Conservation (phyloP, 2,888 invertebrate species). For the Epinotia brunnichana region DNA sequence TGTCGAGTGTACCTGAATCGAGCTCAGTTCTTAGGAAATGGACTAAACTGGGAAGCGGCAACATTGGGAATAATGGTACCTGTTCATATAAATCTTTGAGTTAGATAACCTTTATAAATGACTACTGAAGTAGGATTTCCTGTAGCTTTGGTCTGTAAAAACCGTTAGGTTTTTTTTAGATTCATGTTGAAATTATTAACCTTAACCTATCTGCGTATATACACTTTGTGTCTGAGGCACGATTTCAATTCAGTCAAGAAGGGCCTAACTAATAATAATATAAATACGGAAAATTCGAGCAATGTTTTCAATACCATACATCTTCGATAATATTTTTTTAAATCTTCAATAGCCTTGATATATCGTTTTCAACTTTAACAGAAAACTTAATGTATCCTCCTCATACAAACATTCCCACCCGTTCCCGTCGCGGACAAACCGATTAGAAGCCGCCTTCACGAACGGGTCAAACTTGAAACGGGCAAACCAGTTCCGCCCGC, state of each 20-base stretch:
- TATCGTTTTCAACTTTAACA: background rate
- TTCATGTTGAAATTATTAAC: too few species aligned
- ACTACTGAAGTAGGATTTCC: slow-evolving; percentile 18
- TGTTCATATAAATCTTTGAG: slow-evolving; percentile 18
- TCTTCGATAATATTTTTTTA: too few species aligned
- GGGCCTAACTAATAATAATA: too few species aligned
- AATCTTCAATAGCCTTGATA: background rate
- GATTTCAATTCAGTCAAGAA: too few species aligned
- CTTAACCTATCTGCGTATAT: too few species aligned
- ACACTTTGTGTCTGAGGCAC: too few species aligned
- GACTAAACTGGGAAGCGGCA: slow-evolving; percentile 24
- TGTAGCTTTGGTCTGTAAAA: background rate
- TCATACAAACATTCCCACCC: slow-evolving; percentile 16
- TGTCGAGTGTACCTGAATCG: slow-evolving; percentile 36
- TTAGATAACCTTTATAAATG: background rate
- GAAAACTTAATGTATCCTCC: background rate
- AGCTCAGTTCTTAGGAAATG: slow-evolving; percentile 36
- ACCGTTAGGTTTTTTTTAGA: background rate
- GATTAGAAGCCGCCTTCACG: slow-evolving; percentile 28
- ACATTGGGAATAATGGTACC: slow-evolving; percentile 15
- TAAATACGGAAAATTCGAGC: background rate
- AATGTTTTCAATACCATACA: too few species aligned
- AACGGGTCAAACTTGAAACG: slow-evolving; percentile 5
- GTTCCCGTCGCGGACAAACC: background rate
- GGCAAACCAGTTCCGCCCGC: slow-evolving; percentile 8